phyloP scores from a whole-genome alignment of 2,888 invertebrate species.

The Amitus sp. region DNA sequence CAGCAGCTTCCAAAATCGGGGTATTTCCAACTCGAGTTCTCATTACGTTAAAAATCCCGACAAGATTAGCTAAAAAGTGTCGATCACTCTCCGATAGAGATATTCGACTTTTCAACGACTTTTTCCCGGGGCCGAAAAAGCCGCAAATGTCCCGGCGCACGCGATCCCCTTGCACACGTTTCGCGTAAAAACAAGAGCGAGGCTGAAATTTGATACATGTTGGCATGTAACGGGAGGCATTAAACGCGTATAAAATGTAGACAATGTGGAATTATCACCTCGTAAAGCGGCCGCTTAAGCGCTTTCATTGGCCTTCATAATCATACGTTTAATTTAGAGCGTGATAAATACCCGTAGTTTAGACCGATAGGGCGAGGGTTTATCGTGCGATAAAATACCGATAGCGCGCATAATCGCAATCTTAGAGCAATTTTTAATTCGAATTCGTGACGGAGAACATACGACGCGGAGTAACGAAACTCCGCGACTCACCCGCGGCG shows the following conservation, averaged over 20 bases:
- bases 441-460: neutral
- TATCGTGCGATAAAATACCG: neutral
- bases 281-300: neutral
- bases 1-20: too few relatives aligned
- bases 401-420: neutral
- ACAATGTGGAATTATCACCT: conserved; percentile 4
- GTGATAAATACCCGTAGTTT: conserved; percentile 1
- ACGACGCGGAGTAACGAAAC: conserved; percentile 29
- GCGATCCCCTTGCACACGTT: conserved; percentile 2
- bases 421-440: neutral
- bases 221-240: neutral
- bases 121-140: neutral
- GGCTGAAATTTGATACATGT: neutral
- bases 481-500: conserved; percentile 23
- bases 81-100: too few relatives aligned
- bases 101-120: too few relatives aligned
- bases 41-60: too few relatives aligned
- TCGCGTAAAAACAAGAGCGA: neutral
- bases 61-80: too few relatives aligned
- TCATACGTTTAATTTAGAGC: conserved; percentile 2
- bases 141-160: conserved; percentile 1
- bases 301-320: neutral
- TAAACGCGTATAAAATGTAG: conserved; percentile 1
- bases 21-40: too few relatives aligned
- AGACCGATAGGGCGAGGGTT: neutral